Base-by-base conservation (phyloP, 2,797 vertebrate genomes). In the Manis pentadactyla region DNA sequence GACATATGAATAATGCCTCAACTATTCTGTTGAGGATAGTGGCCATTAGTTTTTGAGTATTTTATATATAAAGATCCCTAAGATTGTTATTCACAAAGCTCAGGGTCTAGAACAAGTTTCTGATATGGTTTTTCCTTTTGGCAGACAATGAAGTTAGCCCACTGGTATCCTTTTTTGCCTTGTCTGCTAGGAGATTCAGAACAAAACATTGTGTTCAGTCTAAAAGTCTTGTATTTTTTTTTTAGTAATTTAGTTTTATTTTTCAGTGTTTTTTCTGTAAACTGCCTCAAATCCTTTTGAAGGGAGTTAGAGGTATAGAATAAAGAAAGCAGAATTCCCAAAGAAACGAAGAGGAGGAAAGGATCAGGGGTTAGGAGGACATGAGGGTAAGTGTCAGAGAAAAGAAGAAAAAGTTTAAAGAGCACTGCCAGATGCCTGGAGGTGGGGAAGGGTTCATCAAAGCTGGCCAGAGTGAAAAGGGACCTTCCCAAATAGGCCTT, bases 251-350 rank as follows among this genome's bases (percentile, higher is more conserved):
- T 73, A 31, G n/a, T 74, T 86, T 95, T 55, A 25, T 69, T 82
- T 87, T 63, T 68, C 77, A 59, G 9, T 93, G n/a, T 66, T 93
- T 93, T 95, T 78, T 77, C 59, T 83, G 68, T 18, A 66, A 68
- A 64, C 5, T 46, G 9, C 69, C 23, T 87, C 53, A 27, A 25
- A 39, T 82, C 19, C 5, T 57, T 84, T 66, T 71, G 37, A 49
- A 78, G 69, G 95, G 59, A 57, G 53, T 12, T 59, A 39, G 39
- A 64, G 10, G 4, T 59, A 29, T 46, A 51, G 69, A 46, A 46
- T 46, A 46, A 23, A 75, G 21, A 53, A 64, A 55, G 49, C 46
- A 57, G 66, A 90, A 68, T 77, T 89, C 66, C 31, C 53, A 42
- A 27, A 87, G n/a, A 39, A 59, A 69, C 57, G 68, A 68, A 13